Conservation (phyloP, 2,888 invertebrate genomes). For the Mythimna impura region DNA sequence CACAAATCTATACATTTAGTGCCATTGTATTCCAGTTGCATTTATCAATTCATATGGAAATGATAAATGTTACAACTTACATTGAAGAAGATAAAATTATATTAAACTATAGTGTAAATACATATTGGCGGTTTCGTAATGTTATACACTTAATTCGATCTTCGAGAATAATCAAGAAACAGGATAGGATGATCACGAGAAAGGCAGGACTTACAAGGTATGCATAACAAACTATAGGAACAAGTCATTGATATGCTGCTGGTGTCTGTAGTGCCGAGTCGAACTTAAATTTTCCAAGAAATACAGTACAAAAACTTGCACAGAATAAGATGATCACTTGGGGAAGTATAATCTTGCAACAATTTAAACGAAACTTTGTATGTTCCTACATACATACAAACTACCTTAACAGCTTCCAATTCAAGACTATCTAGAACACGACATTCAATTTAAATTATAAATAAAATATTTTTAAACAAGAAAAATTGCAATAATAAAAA, state of each 20-base stretch:
- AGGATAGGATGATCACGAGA: constrained; percentile 71
- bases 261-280: constrained; percentile 67
- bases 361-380: constrained; percentile 35
- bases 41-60: constrained; percentile 24
- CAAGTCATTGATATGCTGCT: constrained; percentile 75
- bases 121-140: constrained; percentile 1
- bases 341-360: constrained; percentile 50
- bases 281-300: constrained; percentile 71
- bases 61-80: constrained; percentile 26
- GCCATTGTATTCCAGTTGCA: constrained; percentile 54
- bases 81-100: constrained; percentile 10
- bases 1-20: constrained; percentile 56
- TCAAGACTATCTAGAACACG: constrained; percentile 5
- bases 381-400: neutral
- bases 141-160: constrained; percentile 44
- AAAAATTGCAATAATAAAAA: neutral
- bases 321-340: constrained; percentile 62
- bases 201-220: constrained; percentile 71
- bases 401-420: neutral
- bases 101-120: neutral
- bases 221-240: constrained; percentile 76
- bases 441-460: neutral
- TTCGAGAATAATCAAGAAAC: constrained; percentile 60
- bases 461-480: neutral
- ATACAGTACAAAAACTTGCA: constrained; percentile 61